phyloP scores from a whole-genome alignment of 2,888 invertebrate genomes.

The Drosophila conformis region DNA sequence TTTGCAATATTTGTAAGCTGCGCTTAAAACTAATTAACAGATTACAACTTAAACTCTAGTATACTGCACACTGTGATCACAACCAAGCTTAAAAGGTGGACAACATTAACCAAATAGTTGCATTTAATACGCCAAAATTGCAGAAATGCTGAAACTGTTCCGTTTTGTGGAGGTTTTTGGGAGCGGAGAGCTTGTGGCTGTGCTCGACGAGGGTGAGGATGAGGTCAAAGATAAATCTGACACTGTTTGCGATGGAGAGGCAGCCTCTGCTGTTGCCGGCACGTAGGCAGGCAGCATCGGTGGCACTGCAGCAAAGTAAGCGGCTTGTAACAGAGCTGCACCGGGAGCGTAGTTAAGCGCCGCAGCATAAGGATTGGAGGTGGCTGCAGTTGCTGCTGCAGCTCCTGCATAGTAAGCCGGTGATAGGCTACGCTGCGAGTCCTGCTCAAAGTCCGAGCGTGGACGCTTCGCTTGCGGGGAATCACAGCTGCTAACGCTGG shows the following conservation, averaged over 20 bases:
- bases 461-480: constrained; percentile 77
- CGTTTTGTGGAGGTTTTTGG: constrained; percentile 69
- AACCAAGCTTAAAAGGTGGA: constrained; percentile 33
- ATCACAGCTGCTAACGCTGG: constrained; percentile 77
- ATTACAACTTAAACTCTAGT: constrained; percentile 43
- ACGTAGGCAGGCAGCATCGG: constrained; percentile 33
- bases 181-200: constrained; percentile 40
- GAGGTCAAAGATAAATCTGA: not conserved
- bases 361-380: constrained; percentile 20
- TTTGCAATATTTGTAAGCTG: constrained; percentile 29
- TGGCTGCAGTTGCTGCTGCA: constrained; percentile 7
- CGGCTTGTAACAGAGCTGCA: constrained; percentile 56
- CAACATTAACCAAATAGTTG: constrained; percentile 1
- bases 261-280: constrained; percentile 23
- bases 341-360: constrained; percentile 37
- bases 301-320: constrained; percentile 65
- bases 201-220: constrained; percentile 5
- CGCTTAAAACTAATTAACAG: constrained; percentile 58
- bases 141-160: constrained; percentile 84
- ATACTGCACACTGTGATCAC: constrained; percentile 74
- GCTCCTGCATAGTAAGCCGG: constrained; percentile 54
- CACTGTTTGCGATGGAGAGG: not conserved
- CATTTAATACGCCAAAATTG: constrained; percentile 82
- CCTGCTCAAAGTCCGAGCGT: constrained; percentile 81
- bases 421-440: constrained; percentile 68